phyloP scores from a whole-genome alignment of 2,888 invertebrate species.

The Tipula lateralis region DNA sequence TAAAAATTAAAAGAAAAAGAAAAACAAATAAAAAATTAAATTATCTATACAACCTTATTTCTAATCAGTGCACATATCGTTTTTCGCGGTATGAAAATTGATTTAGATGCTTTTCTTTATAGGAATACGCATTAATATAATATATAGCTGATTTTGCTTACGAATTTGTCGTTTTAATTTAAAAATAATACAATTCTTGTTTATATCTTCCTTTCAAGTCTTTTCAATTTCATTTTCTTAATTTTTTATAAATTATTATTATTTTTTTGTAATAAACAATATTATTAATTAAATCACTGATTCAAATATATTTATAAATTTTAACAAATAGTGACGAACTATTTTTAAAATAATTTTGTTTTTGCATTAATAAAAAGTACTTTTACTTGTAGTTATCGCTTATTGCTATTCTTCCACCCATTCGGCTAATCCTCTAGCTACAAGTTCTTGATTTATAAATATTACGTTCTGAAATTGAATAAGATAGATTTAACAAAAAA shows the following conservation, averaged over 20 bases:
- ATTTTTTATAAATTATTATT: background rate
- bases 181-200: background rate
- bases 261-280: background rate
- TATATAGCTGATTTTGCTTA: background rate
- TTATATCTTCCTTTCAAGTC: background rate
- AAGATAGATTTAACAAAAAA: conserved; percentile 30
- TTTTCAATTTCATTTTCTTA: background rate
- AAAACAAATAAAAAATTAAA: background rate
- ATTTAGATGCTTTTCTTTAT: background rate
- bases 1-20: background rate
- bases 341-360: background rate
- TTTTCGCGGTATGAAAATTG: background rate
- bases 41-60: background rate
- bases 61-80: background rate
- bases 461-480: conserved; percentile 63
- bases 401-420: conserved; percentile 52
- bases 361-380: background rate
- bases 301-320: background rate
- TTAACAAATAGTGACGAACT: background rate
- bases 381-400: background rate
- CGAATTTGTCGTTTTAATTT: background rate
- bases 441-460: conserved; percentile 81
- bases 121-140: background rate
- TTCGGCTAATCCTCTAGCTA: conserved; percentile 75
- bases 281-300: background rate